Evolutionary conservation across 2,113 vertebrate species (phyloP).

Genomic region (Vombatus ursinus): DNA sequence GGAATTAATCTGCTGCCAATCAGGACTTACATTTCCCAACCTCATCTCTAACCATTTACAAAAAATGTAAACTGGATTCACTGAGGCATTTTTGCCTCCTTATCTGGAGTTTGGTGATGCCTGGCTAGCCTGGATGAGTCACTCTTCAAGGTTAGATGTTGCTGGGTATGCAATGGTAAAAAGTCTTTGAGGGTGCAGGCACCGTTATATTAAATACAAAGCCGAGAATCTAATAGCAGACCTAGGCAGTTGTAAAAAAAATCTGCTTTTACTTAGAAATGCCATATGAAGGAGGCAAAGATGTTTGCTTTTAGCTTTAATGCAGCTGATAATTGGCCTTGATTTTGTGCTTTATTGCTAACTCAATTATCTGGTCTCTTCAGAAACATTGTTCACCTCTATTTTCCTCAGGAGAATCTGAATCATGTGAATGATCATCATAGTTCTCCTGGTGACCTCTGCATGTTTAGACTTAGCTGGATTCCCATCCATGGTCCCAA

Average conservation of each 20-base stretch:
- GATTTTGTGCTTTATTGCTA: background rate
- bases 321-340: background rate
- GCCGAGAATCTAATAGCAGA: fast-evolving
- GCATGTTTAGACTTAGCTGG: background rate
- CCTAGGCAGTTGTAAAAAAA: background rate
- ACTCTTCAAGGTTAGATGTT: background rate
- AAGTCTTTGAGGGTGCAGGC: background rate
- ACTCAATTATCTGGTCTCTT: background rate
- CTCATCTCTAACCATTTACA: background rate
- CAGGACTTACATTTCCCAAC: background rate
- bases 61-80: background rate
- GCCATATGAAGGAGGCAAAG: background rate
- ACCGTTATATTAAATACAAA: background rate
- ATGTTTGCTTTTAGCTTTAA: background rate
- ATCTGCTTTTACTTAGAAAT: background rate
- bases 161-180: too few species aligned
- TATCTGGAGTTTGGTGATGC: background rate
- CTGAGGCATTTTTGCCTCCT: background rate
- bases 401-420: background rate
- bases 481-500: fast-evolving
- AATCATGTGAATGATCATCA: background rate
- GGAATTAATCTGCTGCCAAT: background rate
- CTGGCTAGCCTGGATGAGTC: conserved; percentile 1
- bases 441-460: background rate
- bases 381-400: background rate